Conservation (phyloP, 2,888 invertebrate genomes). For the Silvanus unidentatus region DNA sequence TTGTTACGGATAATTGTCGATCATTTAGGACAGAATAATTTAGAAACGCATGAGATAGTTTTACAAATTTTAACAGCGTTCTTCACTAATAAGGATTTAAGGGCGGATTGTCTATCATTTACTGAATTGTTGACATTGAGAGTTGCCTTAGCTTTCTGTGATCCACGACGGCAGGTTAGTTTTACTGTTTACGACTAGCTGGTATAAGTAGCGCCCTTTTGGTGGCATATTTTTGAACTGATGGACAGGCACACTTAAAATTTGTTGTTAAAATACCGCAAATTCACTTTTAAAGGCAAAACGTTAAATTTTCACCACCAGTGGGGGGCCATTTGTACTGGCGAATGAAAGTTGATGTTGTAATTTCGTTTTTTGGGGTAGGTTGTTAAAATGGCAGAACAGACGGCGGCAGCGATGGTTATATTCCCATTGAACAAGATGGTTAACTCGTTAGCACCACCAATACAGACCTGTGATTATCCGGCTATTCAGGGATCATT, state of each 20-base stretch:
- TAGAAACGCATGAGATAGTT: constrained; percentile 66
- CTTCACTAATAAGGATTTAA: constrained; percentile 68
- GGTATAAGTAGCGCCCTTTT: too few relatives aligned
- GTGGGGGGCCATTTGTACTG: too few relatives aligned
- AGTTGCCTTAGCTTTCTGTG: constrained; percentile 80
- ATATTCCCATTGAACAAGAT: constrained; percentile 77
- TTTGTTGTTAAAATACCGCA: too few relatives aligned
- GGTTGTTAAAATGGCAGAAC: constrained; percentile 79
- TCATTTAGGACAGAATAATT: constrained; percentile 53
- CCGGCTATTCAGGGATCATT: constrained; percentile 88
- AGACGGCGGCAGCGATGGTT: constrained; percentile 64
- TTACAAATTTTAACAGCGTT: constrained; percentile 80
- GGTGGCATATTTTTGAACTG: too few relatives aligned
- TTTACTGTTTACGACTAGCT: constrained; percentile 3
- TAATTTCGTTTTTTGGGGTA: constrained; percentile 35
- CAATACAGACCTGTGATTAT: constrained; percentile 81
- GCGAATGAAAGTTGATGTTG: not conserved
- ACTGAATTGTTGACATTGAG: constrained; percentile 86
- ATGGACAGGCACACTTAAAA: too few relatives aligned
- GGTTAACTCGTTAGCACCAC: constrained; percentile 63
- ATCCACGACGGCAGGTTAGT: constrained; percentile 58
- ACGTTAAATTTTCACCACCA: too few relatives aligned
- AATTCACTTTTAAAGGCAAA: too few relatives aligned
- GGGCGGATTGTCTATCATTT: constrained; percentile 78
- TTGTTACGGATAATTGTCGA: constrained; percentile 73